These are phyloP conservation scores for Zoanthus sociatus DNA, from an alignment of 92 coral and sea anemone genomes.

Conservation along the genomic window DNA sequence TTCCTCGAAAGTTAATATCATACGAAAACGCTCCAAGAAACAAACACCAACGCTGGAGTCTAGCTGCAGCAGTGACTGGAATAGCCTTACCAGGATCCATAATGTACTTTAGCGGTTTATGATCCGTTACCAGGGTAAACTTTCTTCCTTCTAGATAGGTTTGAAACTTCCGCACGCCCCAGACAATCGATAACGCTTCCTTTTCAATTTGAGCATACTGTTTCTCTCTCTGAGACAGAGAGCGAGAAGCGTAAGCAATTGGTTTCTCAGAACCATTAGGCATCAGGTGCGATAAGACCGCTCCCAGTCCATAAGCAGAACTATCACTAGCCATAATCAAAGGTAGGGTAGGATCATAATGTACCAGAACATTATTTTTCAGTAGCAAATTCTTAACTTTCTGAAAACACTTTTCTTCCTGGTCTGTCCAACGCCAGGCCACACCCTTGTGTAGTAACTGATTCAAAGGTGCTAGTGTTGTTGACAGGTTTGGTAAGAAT, in stretches of 20 bases:
- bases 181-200: background rate
- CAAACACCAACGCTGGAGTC: background rate
- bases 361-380: background rate
- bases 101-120: background rate
- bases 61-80: background rate
- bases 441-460: too few species aligned
- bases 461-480: background rate
- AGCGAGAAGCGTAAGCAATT: background rate
- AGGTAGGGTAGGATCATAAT: background rate
- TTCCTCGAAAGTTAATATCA: background rate
- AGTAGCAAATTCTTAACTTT: background rate
- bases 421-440: too few species aligned
- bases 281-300: background rate
- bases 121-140: background rate
- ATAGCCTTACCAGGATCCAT: background rate
- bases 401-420: too few species aligned
- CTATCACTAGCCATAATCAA: background rate
- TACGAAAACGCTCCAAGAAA: background rate
- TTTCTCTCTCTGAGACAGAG: background rate
- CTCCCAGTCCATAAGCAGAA: conserved; percentile 3
- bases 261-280: background rate
- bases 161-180: background rate
- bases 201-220: background rate
- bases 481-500: background rate
- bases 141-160: background rate